Conservation (phyloP, 2,888 invertebrate species). For the Cenopis cana region DNA sequence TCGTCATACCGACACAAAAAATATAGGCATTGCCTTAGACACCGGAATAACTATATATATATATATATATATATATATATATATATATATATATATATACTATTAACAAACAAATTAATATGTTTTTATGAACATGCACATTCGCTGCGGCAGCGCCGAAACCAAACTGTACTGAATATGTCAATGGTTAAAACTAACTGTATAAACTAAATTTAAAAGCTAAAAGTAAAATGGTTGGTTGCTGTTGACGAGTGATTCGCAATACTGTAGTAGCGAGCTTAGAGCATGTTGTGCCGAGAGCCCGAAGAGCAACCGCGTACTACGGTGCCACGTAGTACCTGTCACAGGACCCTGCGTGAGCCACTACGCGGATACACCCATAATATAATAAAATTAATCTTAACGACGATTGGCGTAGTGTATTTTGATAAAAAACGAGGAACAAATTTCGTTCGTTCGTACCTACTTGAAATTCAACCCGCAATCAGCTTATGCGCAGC, state of each 20-base stretch:
- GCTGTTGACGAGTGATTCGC: not conserved
- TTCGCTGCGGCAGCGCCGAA: too few relatives aligned
- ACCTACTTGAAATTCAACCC: constrained; percentile 18
- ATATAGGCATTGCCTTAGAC: too few relatives aligned
- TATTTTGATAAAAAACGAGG: not conserved
- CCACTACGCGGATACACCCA: constrained; percentile 29
- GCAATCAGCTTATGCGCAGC: not conserved
- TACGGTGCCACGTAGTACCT: constrained; percentile 38
- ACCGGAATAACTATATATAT: too few relatives aligned
- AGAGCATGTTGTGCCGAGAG: constrained; percentile 27
- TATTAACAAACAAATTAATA: too few relatives aligned
- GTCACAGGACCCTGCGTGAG: constrained; percentile 38
- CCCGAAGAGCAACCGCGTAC: constrained; percentile 9
- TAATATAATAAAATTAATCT: constrained; percentile 35
- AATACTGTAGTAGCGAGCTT: not conserved
- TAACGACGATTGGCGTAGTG: not conserved
- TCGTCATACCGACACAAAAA: too few relatives aligned
- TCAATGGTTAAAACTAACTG: too few relatives aligned
- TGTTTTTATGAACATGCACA: too few relatives aligned
- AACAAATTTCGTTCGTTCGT: not conserved
- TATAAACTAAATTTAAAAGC: too few relatives aligned
- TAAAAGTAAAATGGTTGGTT: too few relatives aligned
- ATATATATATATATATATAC: too few relatives aligned
- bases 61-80: too few relatives aligned
- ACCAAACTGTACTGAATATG: too few relatives aligned